Base-by-base conservation (phyloP, 2,113 vertebrate species). In the Bothrops jararaca region DNA sequence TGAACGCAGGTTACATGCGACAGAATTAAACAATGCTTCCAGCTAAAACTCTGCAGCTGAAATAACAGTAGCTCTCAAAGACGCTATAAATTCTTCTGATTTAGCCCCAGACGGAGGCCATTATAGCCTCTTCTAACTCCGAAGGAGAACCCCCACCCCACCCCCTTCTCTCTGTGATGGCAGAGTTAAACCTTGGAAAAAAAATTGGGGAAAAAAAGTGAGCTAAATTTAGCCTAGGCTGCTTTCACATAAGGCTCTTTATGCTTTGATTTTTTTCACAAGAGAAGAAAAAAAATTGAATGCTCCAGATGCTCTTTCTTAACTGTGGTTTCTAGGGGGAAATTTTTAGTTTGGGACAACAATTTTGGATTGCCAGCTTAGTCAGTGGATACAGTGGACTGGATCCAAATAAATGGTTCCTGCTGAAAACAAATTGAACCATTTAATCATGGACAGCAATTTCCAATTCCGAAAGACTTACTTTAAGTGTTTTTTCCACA, bases 31-130 rank as follows among this genome's bases (percentile, higher is more conserved):
- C 94, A 85, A 92, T 4, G 95, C 86, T 56, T 91, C 26, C 91
- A 85, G 42, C 90, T 96, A 94, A 97, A 95, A n/a, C 69, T 64
- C 93, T 90, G 52, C 58, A 92, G 90, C 88, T 94, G 58, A 96
- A 95, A 93, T 90, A 90, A 94, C 94, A 95, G 58, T 85, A 64
- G 52, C 29, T 85, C 39, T 89, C 60, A 87, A 24, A 74, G 91
- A 91, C n/a, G 56, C 91, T 64, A 80, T 91, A 56, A 94, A 95
- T 89, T 91, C 1, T 91, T 93, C 92, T 95, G 87, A 91, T 5
- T 87, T 24, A 53, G 89, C 26, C 86, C 86, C 5, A 94, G 85
- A 64, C 42, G 89, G 92, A 23, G 89, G 54, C 7, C 60, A 50
- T 0, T 0, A 56, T 90, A 93, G 91, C 93, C 26, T 89, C 15